Evolutionary conservation across 2,797 vertebrate genomes (phyloP).

Genomic region (Manis pentadactyla): DNA sequence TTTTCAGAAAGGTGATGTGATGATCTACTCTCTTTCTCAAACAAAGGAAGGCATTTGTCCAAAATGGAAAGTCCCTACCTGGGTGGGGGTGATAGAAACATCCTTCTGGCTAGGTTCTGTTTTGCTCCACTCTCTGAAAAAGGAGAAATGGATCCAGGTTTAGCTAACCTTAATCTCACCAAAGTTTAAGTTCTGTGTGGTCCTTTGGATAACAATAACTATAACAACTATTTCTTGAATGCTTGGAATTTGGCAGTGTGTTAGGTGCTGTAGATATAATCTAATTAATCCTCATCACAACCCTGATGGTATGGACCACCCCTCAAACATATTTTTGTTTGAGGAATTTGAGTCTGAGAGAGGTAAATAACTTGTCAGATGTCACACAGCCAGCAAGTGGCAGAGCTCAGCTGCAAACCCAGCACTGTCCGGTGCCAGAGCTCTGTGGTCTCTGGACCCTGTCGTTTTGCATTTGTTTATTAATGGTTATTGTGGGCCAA

Average conservation of each 20-base stretch:
- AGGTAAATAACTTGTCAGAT: not conserved
- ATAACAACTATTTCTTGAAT: not conserved
- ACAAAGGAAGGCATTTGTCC: conserved; percentile 56
- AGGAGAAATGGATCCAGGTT: not conserved
- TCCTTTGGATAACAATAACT: not conserved
- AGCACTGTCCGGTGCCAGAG: not conserved
- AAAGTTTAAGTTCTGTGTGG: not conserved
- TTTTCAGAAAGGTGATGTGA: not conserved
- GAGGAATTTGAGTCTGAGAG: conserved; percentile 19
- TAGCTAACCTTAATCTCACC: not conserved
- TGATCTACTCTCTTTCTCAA: conserved; percentile 25
- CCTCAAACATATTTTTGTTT: not conserved
- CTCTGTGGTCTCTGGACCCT: not conserved
- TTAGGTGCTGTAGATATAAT: not conserved
- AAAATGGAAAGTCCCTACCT: not conserved
- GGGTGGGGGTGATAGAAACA: not conserved
- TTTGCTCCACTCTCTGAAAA: not conserved
- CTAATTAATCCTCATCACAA: not conserved
- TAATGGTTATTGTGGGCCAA: not conserved
- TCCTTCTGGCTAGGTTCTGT: not conserved
- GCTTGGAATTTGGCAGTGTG: not conserved
- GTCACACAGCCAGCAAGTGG: not conserved
- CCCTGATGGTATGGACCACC: not conserved
- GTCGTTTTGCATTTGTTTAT: not conserved
- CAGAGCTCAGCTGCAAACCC: not conserved